Evolutionary conservation across 2,888 invertebrate genomes (phyloP).

Genomic region (Eupelmus urozonus): DNA sequence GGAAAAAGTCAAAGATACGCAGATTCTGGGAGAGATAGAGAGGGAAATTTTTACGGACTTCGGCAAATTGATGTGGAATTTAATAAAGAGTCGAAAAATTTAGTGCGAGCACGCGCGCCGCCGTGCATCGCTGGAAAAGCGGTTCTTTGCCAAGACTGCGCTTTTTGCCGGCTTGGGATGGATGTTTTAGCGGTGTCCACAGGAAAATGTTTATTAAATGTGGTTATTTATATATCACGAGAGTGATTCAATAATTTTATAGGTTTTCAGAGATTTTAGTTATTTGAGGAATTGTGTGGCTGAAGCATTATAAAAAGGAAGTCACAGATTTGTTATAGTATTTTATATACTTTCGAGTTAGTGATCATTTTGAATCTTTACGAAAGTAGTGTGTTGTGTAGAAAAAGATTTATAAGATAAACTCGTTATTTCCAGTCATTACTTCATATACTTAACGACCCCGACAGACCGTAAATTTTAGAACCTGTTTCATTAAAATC

Average conservation of each 20-base stretch:
- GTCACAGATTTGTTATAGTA: too few species aligned
- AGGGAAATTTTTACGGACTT: slow-evolving; percentile 21
- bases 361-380: too few species aligned
- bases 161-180: too few species aligned
- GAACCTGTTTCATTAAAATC: slow-evolving; percentile 11
- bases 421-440: slow-evolving; percentile 8
- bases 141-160: slow-evolving; percentile 26
- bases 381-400: neutral
- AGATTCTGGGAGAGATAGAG: slow-evolving; percentile 9
- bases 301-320: too few species aligned
- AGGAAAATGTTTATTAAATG: too few species aligned
- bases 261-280: too few species aligned
- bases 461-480: neutral
- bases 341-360: too few species aligned
- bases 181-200: too few species aligned
- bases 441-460: neutral
- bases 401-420: neutral
- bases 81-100: slow-evolving; percentile 34
- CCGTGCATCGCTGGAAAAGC: neutral
- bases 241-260: too few species aligned
- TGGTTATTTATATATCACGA: too few species aligned
- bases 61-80: slow-evolving; percentile 37
- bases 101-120: neutral
- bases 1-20: neutral
- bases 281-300: too few species aligned